phyloP scores from a whole-genome alignment of 2,888 invertebrate genomes.

The Vanessa cardui region DNA sequence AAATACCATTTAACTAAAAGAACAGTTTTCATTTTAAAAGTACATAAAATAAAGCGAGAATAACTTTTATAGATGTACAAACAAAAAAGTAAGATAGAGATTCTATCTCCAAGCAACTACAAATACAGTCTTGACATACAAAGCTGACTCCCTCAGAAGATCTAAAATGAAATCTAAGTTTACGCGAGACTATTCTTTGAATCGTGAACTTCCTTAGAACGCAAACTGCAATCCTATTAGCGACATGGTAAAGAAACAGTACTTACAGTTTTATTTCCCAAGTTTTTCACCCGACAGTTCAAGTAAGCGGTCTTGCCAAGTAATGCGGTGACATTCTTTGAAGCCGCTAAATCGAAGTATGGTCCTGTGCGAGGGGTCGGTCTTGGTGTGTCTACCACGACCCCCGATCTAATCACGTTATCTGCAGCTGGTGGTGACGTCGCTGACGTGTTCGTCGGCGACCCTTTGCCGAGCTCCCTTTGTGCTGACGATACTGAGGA shows the following conservation, averaged over 20 bases:
- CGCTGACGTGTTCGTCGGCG: conserved; percentile 65
- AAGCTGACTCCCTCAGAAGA: conserved; percentile 7
- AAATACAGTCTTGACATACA: conserved; percentile 8
- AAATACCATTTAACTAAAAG: neutral
- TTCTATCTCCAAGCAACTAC: conserved; percentile 12
- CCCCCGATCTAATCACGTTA: conserved; percentile 67
- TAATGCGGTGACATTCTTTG: conserved; percentile 90
- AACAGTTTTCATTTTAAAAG: neutral
- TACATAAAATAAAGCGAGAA: neutral
- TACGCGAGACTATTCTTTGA: conserved; percentile 39
- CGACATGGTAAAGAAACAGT: conserved; percentile 5
- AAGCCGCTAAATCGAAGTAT: conserved; percentile 88
- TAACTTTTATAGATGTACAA: neutral
- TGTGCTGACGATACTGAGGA: conserved; percentile 75
- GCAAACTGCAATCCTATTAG: conserved; percentile 13
- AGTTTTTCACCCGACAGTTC: conserved; percentile 94
- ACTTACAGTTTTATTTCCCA: conserved; percentile 95
- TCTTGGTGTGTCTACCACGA: conserved; percentile 64
- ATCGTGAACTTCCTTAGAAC: conserved; percentile 6
- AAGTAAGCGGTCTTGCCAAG: conserved; percentile 95
- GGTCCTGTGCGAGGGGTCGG: conserved; percentile 85
- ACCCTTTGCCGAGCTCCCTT: conserved; percentile 71
- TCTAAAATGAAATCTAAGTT: conserved; percentile 29
- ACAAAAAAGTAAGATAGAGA: conserved; percentile 10
- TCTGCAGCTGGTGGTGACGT: conserved; percentile 81